Percentiles rank a stretch among this genome's conserved stretches.
phyloP scores from a whole-genome alignment of 2,113 vertebrate species.

The Loxodonta africana region DNA sequence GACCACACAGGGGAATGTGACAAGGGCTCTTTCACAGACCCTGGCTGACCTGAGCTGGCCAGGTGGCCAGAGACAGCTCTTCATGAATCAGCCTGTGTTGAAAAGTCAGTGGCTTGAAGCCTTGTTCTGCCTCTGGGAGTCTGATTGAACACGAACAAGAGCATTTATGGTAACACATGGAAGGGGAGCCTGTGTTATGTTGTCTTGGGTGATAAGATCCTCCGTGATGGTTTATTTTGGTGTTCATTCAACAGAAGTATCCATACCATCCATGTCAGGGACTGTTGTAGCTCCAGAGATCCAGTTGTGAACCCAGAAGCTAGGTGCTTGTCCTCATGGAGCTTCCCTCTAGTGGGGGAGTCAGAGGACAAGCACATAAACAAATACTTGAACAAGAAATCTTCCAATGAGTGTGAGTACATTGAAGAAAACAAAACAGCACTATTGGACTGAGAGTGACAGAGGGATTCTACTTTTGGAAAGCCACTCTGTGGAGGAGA shows the following conservation, averaged over 20 bases:
- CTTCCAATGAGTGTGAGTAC: too few relatives aligned
- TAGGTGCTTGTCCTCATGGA: not conserved
- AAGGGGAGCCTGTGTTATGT: not conserved
- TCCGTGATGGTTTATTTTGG: not conserved
- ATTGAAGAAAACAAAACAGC: not conserved
- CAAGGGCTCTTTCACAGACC: constrained; percentile 70
- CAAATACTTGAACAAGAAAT: not conserved
- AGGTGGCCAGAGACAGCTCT: not conserved
- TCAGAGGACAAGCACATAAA: not conserved
- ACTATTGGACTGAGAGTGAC: accelerated
- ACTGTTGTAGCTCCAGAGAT: not conserved
- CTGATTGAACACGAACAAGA: not conserved
- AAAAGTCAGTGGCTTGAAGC: not conserved
- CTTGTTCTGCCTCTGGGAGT: not conserved
- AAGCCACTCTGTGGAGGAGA: not conserved
- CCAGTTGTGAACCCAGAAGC: not conserved
- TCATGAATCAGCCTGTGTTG: constrained; percentile 50
- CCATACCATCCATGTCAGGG: too few relatives aligned
- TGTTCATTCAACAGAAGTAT: not conserved
- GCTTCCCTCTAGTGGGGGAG: not conserved
- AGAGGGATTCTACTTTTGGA: not conserved
- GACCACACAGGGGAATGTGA: constrained; percentile 68
- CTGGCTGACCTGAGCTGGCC: not conserved
- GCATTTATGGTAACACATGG: not conserved
- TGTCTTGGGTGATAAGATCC: not conserved